Evolutionary conservation across 2,113 vertebrate genomes (phyloP), one percentile per base, ranked within the genome.

Genomic region (Merops nubicus): DNA sequence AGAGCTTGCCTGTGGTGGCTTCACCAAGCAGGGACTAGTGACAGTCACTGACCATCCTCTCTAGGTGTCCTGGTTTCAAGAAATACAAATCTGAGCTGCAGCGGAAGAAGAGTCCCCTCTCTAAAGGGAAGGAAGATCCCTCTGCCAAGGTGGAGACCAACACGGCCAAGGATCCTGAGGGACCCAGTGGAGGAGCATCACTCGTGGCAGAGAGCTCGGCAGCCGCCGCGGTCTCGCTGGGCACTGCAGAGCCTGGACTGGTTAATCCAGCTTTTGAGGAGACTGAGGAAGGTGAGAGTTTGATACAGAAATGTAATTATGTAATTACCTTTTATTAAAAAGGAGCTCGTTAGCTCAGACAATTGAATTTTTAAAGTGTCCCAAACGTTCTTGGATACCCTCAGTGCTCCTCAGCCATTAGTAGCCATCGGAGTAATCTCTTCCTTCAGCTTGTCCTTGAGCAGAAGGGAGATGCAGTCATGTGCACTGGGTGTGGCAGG

Each of bases 261-360:
- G 98, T 99, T 59, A 99, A 99, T 94, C 99, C 98, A 68, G 99
- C 99, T 57, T 99, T 98, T 94, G 99, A 99, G 94, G 99, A 99
- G 97, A 97, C 97, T 65, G 99, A 99, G 89, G 99, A 99, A 76
- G 99, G 99, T 99, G 70, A 80, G 95, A 77, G 45, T 77, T 79
- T 84, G 80, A 48, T 54, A 72, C 38, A 87, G 28, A 77, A 69
- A 33, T 77, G 25, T 40, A 68, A 51, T 60, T 62, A 5, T 10
- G 5, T 76, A 12, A 65, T 86, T 84, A 38, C n/a, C 8, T 43
- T 78, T 83, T 56, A 31, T 33, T 1, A 84, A 73, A 89, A 84
- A 67, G 29, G 23, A 93, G 29, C 72, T 56, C 7, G 8, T 74
- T 78, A 43, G 70, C 91, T 77, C 5, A 6, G 76, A 31, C 38